Evolutionary conservation across 2,113 vertebrate species (phyloP).

Genomic region (Cyprinus carpio): DNA sequence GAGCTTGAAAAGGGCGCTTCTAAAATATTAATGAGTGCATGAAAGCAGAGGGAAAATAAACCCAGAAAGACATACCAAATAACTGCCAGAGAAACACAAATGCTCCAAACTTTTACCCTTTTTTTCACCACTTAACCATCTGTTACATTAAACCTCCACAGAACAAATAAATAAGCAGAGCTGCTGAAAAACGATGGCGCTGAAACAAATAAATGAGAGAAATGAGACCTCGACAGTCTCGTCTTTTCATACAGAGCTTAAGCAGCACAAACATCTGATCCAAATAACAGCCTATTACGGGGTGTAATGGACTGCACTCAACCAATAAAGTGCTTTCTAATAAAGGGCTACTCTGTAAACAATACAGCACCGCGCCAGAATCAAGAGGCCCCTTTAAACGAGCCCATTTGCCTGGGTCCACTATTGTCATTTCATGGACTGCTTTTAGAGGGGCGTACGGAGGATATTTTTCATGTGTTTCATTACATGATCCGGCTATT

Average conservation of each 20-base stretch:
- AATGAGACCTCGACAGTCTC: conserved; percentile 14
- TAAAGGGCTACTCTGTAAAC: conserved; percentile 65
- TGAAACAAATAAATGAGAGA: not conserved
- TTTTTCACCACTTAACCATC: too few relatives aligned
- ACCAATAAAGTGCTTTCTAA: conserved; percentile 71
- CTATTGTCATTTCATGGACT: conserved; percentile 23
- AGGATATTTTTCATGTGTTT: not conserved
- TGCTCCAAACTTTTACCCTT: not conserved
- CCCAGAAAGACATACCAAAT: not conserved
- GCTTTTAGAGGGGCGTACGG: conserved; percentile 25
- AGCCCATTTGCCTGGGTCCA: conserved; percentile 12
- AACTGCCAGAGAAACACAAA: not conserved
- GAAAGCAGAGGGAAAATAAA: not conserved
- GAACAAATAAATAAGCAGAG: not conserved
- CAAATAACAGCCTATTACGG: conserved; percentile 68
- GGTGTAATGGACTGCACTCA: conserved; percentile 70
- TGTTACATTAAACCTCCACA: not conserved
- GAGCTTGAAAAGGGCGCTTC: not conserved
- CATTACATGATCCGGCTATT: not conserved
- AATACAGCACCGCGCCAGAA: conserved; percentile 36
- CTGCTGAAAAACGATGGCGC: not conserved
- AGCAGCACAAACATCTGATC: conserved; percentile 62
- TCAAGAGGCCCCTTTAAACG: conserved; percentile 40
- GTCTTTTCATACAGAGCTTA: conserved; percentile 45
- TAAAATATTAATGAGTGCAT: not conserved